These are phyloP conservation scores for Belonocnema kinseyi DNA, from an alignment of 1,140 invertebrate species.

Conservation along the genomic window DNA sequence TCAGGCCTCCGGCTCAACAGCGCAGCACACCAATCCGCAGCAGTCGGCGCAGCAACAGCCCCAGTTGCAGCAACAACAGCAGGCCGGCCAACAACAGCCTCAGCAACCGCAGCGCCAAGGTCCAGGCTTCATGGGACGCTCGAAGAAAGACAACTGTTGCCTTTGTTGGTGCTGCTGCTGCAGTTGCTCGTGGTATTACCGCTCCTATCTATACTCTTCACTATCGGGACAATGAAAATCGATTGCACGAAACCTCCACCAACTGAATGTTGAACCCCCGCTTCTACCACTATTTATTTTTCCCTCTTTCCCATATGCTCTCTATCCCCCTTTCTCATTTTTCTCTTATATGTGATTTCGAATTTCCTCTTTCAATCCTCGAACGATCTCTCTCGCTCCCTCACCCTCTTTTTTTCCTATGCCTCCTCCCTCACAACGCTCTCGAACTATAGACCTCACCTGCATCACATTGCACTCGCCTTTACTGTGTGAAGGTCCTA, in stretches of 20 bases:
- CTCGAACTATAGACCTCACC: conserved; percentile 25
- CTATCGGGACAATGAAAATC: background rate
- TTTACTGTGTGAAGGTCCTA: conserved; percentile 27
- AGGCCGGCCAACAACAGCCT: conserved; percentile 45
- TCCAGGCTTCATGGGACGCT: conserved; percentile 67
- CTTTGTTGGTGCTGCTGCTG: conserved; percentile 84
- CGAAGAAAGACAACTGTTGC: conserved; percentile 78
- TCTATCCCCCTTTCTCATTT: background rate
- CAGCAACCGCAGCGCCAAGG: conserved; percentile 58
- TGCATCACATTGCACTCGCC: conserved; percentile 11
- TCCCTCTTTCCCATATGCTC: background rate
- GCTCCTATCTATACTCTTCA: conserved; percentile 54
- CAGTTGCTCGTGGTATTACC: conserved; percentile 82
- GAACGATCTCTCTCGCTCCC: background rate
- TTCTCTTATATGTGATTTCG: background rate
- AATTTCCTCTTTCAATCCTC: background rate
- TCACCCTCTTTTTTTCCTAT: background rate
- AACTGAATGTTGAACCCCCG: background rate
- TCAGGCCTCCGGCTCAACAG: conserved; percentile 60
- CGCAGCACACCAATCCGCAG: conserved; percentile 63
- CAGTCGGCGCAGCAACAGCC: conserved; percentile 60
- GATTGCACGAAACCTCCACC: background rate
- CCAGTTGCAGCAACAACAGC: conserved; percentile 50
- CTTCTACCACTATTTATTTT: background rate
- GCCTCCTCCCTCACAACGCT: conserved; percentile 2